Conservation (phyloP, 2,888 invertebrate genomes). For the Carabus problematicus region DNA sequence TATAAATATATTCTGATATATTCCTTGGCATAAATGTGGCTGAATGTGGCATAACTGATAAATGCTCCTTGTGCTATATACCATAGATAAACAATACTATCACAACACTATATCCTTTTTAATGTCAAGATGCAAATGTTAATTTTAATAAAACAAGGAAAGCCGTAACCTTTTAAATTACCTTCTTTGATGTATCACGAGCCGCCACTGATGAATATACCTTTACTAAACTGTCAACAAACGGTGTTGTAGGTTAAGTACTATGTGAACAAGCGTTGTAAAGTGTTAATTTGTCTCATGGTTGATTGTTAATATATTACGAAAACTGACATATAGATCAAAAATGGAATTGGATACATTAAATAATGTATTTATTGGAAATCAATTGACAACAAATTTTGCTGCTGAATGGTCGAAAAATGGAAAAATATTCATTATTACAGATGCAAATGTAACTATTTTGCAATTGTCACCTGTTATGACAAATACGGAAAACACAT, state of each 20-base stretch:
- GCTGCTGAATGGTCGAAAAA: slow-evolving; percentile 53
- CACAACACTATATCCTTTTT: too few species aligned
- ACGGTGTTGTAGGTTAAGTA: slow-evolving; percentile 23
- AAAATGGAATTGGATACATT: slow-evolving; percentile 23
- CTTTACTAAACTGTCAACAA: too few species aligned
- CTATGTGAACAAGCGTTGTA: slow-evolving; percentile 20
- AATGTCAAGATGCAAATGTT: too few species aligned
- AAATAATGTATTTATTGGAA: slow-evolving; percentile 42
- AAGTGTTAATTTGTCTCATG: background rate
- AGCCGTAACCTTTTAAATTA: too few species aligned
- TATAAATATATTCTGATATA: too few species aligned
- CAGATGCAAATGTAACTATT: slow-evolving; percentile 52
- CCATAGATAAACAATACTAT: too few species aligned
- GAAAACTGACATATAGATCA: slow-evolving; percentile 1
- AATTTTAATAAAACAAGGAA: too few species aligned
- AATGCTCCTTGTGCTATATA: too few species aligned
- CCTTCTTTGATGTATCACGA: too few species aligned
- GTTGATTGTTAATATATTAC: background rate
- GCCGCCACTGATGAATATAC: too few species aligned
- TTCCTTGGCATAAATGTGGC: too few species aligned
- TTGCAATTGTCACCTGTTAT: slow-evolving; percentile 50
- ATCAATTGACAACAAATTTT: slow-evolving; percentile 49
- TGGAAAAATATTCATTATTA: slow-evolving; percentile 51
- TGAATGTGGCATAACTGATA: too few species aligned
- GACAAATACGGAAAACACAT: slow-evolving; percentile 45